Base-by-base conservation (phyloP, 2,888 invertebrate genomes). In the Pristionchus fissidentatus region DNA sequence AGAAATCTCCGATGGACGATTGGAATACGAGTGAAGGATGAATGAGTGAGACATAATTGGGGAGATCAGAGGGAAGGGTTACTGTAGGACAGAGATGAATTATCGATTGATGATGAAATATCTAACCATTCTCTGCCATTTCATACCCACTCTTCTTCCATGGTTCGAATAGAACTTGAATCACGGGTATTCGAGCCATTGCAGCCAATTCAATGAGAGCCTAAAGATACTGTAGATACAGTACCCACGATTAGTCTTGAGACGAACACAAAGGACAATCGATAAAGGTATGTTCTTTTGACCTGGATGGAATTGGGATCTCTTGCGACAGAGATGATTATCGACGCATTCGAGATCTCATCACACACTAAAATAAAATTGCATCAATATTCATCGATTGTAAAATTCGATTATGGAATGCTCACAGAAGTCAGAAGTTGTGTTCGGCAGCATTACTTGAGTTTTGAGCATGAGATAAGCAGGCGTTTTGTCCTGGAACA, bases 1-100 rank as follows among this genome's bases (percentile, higher is more conserved):
- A 96, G 88, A 97, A 95, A 73, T 96, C 95, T 83, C 96, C 94
- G 0, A 97, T 95, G 0, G 95, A 95, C 80, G 89, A 89, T 83
- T 89, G 87, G 78, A 91, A 88, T 2, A 92, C 90, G 29, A 88
- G 66, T 10, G 87, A 87, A 10, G 90, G 86, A 15, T 88, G 86
- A 13, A 91, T 85, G 75, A 92, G 85, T 13, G 86, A 84, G 19
- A 87, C 83, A 83, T 87, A 91, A 83, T 90, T 90, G 43, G 85
- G 83, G 13, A 80, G 46, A 32, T 77, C 77, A 13, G 8, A 1
- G 15, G 79, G 79, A 41, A 57, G 38, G 13, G 46, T 29, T 26
- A 79, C 79, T 79, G 57, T 15, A 73, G 49, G 19, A 19, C 49
- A 62, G 29, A 35, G 4, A n/a, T 29, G 19, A 26, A n/a, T 57